These are phyloP conservation scores for Gymnogyps californianus DNA, from an alignment of 2,113 vertebrate species.

Conservation along the genomic window DNA sequence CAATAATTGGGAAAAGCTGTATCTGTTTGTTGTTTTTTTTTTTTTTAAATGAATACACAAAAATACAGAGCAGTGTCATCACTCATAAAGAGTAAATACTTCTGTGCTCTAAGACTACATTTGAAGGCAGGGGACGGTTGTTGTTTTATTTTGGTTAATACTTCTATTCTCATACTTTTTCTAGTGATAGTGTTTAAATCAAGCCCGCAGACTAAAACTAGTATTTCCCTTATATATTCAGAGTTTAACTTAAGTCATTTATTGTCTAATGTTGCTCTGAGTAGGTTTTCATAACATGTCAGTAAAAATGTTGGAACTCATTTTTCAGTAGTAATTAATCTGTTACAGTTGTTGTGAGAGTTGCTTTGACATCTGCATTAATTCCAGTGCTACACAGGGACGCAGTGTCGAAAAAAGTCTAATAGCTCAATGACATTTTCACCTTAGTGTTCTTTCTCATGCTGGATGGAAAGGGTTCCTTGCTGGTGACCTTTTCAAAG, in stretches of 20 bases:
- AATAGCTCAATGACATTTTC: neutral
- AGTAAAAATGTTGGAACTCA: neutral
- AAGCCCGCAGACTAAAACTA: neutral
- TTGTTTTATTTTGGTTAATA: neutral
- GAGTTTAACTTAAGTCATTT: neutral
- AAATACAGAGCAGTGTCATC: neutral
- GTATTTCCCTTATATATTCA: neutral
- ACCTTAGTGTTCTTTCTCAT: neutral
- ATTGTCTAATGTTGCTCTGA: neutral
- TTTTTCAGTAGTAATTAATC: neutral
- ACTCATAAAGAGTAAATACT: neutral
- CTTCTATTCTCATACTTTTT: neutral
- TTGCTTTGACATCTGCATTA: neutral
- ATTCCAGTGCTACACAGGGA: neutral
- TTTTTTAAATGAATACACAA: neutral
- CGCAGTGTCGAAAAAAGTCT: neutral
- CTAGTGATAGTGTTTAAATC: neutral
- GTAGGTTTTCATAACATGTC: neutral
- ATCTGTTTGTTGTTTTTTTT: neutral
- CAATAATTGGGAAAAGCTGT: neutral
- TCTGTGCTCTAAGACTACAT: neutral
- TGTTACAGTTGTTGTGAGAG: neutral
- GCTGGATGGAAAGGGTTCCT: neutral
- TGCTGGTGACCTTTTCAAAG: neutral
- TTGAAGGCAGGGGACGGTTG: neutral